Evolutionary conservation across 2,888 invertebrate genomes (phyloP).

Genomic region (Tinea trinotella): DNA sequence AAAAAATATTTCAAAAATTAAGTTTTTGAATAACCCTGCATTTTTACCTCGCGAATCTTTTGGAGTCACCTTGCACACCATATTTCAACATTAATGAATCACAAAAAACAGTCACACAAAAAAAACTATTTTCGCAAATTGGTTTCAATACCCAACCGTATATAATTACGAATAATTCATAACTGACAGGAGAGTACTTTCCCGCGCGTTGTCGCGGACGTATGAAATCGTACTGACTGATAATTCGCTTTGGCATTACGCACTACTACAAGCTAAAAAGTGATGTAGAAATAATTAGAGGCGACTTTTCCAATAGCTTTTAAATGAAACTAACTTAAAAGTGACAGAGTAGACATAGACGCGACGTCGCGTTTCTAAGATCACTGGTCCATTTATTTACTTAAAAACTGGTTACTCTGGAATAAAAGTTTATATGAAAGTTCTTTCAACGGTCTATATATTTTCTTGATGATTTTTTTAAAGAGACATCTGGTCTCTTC

Average conservation of each 20-base stretch:
- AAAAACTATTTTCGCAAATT: constrained; percentile 1
- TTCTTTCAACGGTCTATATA: no score
- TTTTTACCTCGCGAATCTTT: constrained; percentile 25
- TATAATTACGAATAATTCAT: constrained; percentile 22
- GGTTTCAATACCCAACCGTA: no score
- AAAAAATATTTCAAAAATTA: not conserved
- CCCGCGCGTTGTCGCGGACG: constrained; percentile 21
- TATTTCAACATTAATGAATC: constrained; percentile 27
- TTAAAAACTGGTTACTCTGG: no score
- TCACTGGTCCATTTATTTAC: no score
- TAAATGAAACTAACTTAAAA: no score
- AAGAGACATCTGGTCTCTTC: no score
- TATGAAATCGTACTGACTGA: constrained; percentile 20
- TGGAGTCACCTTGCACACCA: constrained; percentile 56
- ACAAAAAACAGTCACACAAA: not conserved
- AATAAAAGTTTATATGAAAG: no score
- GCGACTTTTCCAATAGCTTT: not conserved
- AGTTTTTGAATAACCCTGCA: not conserved
- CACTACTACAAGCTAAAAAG: not conserved
- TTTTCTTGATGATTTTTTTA: no score
- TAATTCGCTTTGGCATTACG: not conserved
- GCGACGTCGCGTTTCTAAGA: no score
- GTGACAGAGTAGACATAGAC: no score
- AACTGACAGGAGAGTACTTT: constrained; percentile 20
- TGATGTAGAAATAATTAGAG: not conserved